These are phyloP conservation scores for Propithecus deckenii DNA, from an alignment of 2,797 vertebrate genomes.

Conservation along the genomic window DNA sequence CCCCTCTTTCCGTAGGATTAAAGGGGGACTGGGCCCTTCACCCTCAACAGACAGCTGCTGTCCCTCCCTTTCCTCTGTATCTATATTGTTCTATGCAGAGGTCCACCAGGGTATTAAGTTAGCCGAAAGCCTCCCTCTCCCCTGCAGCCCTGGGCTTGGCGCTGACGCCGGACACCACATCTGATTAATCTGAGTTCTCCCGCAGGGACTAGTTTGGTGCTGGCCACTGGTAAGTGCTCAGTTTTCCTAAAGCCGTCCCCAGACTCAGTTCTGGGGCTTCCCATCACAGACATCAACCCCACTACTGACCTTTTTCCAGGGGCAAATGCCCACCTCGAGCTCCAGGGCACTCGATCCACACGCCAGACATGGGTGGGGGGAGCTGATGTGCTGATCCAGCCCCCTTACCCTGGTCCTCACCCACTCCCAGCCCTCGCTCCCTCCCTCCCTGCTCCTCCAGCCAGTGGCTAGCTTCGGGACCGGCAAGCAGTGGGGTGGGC, in stretches of 20 bases:
- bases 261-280: background rate
- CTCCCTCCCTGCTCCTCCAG: background rate
- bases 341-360: background rate
- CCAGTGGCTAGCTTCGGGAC: too few species aligned
- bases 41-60: background rate
- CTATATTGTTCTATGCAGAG: background rate
- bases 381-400: too few species aligned
- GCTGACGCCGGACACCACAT: accelerated
- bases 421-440: background rate
- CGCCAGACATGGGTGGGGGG: accelerated
- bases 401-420: background rate
- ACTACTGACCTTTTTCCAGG: background rate
- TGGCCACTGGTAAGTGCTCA: background rate
- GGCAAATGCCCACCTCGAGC: background rate
- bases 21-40: too few species aligned
- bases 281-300: background rate
- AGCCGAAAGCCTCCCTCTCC: background rate
- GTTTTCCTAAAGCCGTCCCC: background rate
- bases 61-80: background rate
- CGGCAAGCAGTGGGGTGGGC: too few species aligned
- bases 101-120: background rate
- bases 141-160: background rate
- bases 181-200: background rate
- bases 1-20: background rate
- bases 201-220: accelerated